A percentile compares a stretch with the other conserved stretches of the same genome.
Conservation (phyloP, 30 jellyfish, hydroid and myxozoan species). For the Aurelia sp. region DNA sequence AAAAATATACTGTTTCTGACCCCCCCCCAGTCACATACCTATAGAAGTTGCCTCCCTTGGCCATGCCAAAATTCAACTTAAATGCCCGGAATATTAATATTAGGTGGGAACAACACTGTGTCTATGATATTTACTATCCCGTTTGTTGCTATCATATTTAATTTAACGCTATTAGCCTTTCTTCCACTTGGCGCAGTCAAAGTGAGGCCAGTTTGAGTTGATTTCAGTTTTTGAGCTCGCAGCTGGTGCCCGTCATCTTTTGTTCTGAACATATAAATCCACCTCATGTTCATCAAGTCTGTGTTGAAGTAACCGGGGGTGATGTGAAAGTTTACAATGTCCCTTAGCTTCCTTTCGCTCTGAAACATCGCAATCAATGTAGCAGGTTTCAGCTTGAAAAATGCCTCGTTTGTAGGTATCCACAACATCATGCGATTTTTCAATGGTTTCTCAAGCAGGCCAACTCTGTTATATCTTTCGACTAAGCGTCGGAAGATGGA, state of each 20-base stretch:
- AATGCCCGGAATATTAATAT: slow-evolving; percentile 18
- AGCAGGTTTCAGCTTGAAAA: slow-evolving; percentile 18
- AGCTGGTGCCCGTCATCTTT: slow-evolving; percentile 18
- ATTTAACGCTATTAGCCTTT: slow-evolving; percentile 39
- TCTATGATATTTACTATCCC: slow-evolving; percentile 53
- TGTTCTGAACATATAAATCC: slow-evolving; percentile 63
- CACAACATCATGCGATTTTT: slow-evolving; percentile 40
- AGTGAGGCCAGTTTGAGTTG: slow-evolving; percentile 37
- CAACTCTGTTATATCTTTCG: slow-evolving; percentile 5
- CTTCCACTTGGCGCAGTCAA: slow-evolving; percentile 2
- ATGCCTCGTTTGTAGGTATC: slow-evolving; percentile 58
- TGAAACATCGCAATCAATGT: slow-evolving; percentile 25
- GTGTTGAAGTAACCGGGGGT: slow-evolving; percentile 77
- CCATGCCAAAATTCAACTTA: neutral
- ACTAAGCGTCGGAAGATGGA: slow-evolving; percentile 29
- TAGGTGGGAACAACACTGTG: slow-evolving; percentile 56
- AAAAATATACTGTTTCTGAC: too few relatives aligned
- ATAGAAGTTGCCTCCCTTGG: too few relatives aligned
- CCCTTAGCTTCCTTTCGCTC: slow-evolving; percentile 18
- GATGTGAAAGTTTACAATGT: slow-evolving; percentile 41
- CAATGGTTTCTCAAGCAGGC: slow-evolving; percentile 17
- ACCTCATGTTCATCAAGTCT: slow-evolving; percentile 48
- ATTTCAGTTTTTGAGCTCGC: slow-evolving; percentile 39
- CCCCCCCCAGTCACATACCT: too few relatives aligned
- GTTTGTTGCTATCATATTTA: slow-evolving; percentile 49